phyloP scores from a whole-genome alignment of 1,140 invertebrate species.

The Choristoneura fumiferana region DNA sequence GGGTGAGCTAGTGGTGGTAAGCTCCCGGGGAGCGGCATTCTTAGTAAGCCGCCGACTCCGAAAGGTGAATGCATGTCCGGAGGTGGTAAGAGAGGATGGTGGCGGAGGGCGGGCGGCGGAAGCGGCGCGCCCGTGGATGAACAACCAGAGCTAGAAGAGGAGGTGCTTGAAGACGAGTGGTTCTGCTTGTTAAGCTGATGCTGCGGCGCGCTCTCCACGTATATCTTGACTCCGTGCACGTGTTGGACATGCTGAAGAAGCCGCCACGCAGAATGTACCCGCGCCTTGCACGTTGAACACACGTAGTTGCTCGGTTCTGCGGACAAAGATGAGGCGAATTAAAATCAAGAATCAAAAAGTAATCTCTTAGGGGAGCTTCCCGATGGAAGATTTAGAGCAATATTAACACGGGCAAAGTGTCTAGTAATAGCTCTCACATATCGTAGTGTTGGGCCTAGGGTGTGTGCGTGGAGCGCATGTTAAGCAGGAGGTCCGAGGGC shows the following conservation, averaged over 20 bases:
- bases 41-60: slow-evolving; percentile 81
- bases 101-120: slow-evolving; percentile 80
- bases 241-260: slow-evolving; percentile 97
- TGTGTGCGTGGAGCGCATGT: slow-evolving; percentile 61
- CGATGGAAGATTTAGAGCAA: slow-evolving; percentile 69
- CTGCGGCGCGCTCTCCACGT: slow-evolving; percentile 84
- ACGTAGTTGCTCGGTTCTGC: slow-evolving; percentile 96
- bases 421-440: slow-evolving; percentile 78
- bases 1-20: slow-evolving; percentile 80
- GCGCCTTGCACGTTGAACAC: slow-evolving; percentile 95
- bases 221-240: slow-evolving; percentile 95
- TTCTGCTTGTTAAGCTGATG: slow-evolving; percentile 69
- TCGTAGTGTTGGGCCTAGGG: slow-evolving; percentile 73
- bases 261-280: slow-evolving; percentile 94
- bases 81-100: slow-evolving; percentile 82
- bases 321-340: slow-evolving; percentile 79
- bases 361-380: slow-evolving; percentile 40
- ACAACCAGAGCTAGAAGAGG: slow-evolving; percentile 79
- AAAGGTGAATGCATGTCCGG: slow-evolving; percentile 84
- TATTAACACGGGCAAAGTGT: slow-evolving; percentile 76
- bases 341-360: slow-evolving; percentile 26
- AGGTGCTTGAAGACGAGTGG: slow-evolving; percentile 78
- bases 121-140: slow-evolving; percentile 80
- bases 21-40: slow-evolving; percentile 81
- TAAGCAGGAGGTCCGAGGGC: slow-evolving; percentile 68